Base-by-base conservation (phyloP, 2,888 invertebrate genomes). In the Chelonus formosanus region DNA sequence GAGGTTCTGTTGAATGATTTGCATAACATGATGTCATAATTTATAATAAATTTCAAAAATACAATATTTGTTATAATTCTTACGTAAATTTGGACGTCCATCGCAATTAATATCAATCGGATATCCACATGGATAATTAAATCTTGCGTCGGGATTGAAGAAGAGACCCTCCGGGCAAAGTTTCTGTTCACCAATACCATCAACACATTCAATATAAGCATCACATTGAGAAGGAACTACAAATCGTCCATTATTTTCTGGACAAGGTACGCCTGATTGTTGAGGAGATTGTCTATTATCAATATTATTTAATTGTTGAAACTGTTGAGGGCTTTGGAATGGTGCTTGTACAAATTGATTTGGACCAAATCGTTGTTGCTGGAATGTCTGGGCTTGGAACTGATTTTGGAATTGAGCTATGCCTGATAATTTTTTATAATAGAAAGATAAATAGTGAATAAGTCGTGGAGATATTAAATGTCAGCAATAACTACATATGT, bases 121-220 rank as follows among this genome's bases (percentile, higher is more conserved):
- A 84, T 95, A 95, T 75, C 91, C 90, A 79, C 95, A 95, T 3
- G 93, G 93, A 79, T 91, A 93, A 20, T 88, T 88, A 67, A 88
- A 89, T 32, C 89, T 89, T 3, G 87, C 85, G 56, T 91, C 89
- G 4, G 91, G 89, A 78, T 94, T 93, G 85, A 90, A 95, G 0
- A 92, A 86, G 31, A 95, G 86, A 47, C 95, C 95, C 77, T 95
- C 95, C 0, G 94, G 92, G 71, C 95, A 95, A 3, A 90, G 82
- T 76, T 92, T 92, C 79, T 93, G 90, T 79, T 91, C 90, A 0
- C 90, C 86, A 3, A 91, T 88, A 20, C 94, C 94, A 73, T 95
- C 90, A 81, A 88, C 81, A 79, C 92, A 92, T 78, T 92, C 91
- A 65, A 90, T 85, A 77, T 92, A 92, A 74, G 88, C 89, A 77